phyloP scores from a whole-genome alignment of 2,113 vertebrate genomes.

The Typhlomys cinereus region DNA sequence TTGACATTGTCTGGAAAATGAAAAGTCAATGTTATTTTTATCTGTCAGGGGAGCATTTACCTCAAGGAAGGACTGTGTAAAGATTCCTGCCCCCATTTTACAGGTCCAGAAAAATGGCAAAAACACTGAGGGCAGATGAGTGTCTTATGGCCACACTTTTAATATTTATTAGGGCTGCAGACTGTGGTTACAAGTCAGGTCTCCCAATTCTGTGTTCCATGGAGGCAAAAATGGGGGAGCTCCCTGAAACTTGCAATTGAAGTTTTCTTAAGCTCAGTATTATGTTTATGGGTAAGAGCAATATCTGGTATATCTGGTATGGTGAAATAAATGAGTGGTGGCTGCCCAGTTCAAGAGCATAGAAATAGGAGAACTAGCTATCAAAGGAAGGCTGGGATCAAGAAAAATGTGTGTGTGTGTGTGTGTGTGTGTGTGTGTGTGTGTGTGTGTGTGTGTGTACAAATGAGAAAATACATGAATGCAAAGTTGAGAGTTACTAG shows the following conservation, averaged over 20 bases:
- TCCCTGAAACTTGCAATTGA: not conserved
- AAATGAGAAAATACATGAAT: constrained; percentile 29
- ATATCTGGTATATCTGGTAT: not conserved
- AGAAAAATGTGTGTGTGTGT: constrained; percentile 25
- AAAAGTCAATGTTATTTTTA: constrained; percentile 31
- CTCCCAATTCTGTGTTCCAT: not conserved
- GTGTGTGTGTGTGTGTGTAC: not conserved
- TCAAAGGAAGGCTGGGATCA: constrained; percentile 30
- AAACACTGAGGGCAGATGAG: constrained; percentile 23
- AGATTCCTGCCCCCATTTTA: constrained; percentile 39
- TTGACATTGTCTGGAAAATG: constrained; percentile 32
- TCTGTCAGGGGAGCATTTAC: constrained; percentile 39
- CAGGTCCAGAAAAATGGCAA: constrained; percentile 35
- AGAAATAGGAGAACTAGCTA: not conserved
- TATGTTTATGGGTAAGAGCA: constrained; percentile 6
- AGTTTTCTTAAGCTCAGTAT: constrained; percentile 39
- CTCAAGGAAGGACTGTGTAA: not conserved
- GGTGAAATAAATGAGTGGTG: not conserved
- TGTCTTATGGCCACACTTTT: not conserved
- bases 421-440: not conserved
- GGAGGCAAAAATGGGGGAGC: not conserved
- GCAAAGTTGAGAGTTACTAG: constrained; percentile 9
- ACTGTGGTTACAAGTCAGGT: not conserved
- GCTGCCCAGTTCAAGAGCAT: not conserved
- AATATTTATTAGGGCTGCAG: constrained; percentile 25